Evolutionary conservation across 2,888 invertebrate genomes (phyloP).

Genomic region (Cabera pusaria): DNA sequence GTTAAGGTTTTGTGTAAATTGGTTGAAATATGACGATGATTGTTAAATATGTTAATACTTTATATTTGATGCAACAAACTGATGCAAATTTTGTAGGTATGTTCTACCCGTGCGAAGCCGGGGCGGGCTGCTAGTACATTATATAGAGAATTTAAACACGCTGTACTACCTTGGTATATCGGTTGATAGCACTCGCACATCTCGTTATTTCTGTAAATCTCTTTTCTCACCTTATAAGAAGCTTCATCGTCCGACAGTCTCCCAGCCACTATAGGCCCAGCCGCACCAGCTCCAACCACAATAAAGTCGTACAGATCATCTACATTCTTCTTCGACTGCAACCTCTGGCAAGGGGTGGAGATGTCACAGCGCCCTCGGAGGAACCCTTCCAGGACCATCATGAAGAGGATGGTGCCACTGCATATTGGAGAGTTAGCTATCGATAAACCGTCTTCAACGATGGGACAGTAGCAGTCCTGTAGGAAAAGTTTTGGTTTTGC

Average conservation of each 20-base stretch:
- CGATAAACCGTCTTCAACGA: slow-evolving; percentile 72
- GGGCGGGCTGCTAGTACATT: too few relatives aligned
- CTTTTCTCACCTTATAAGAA: slow-evolving; percentile 22
- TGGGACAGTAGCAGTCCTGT: slow-evolving; percentile 72
- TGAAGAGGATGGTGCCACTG: slow-evolving; percentile 79
- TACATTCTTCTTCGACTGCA: slow-evolving; percentile 57
- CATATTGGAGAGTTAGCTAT: slow-evolving; percentile 80
- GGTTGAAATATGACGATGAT: too few relatives aligned
- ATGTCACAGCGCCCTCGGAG: slow-evolving; percentile 76
- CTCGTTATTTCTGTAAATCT: too few relatives aligned
- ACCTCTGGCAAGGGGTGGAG: slow-evolving; percentile 79
- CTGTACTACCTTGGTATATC: too few relatives aligned
- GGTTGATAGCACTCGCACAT: too few relatives aligned
- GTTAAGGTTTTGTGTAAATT: too few relatives aligned
- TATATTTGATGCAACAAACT: too few relatives aligned
- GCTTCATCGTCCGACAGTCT: slow-evolving; percentile 79
- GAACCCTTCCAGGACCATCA: slow-evolving; percentile 83
- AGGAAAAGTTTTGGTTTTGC: too few relatives aligned
- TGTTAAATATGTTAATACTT: too few relatives aligned
- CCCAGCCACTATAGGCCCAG: slow-evolving; percentile 85
- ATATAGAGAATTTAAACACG: too few relatives aligned
- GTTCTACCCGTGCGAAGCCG: too few relatives aligned
- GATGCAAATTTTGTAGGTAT: too few relatives aligned
- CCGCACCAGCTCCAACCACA: slow-evolving; percentile 85
- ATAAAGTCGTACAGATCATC: slow-evolving; percentile 84